Base-by-base conservation (phyloP, 2,113 vertebrate species). In the Ceratotherium simum region DNA sequence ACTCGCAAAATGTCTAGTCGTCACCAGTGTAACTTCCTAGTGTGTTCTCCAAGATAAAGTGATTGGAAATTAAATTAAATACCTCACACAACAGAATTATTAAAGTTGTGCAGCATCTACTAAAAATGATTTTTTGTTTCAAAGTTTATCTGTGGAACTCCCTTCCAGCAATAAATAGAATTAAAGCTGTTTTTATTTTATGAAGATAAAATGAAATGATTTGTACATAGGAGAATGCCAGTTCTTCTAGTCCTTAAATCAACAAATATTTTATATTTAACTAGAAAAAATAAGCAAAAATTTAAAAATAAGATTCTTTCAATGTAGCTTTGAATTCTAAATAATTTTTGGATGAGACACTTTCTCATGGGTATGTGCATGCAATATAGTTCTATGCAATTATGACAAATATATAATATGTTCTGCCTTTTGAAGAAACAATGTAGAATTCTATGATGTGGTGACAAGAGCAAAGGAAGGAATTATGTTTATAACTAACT, bases 221-320 rank as follows among this genome's bases (percentile, higher is more conserved):
- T 69, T 91, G 23, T 42, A 69, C 16, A 54, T 31, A 92, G 72
- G 11, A 42, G 54, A 25, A 78, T 62, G 9, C 2, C 83, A 54
- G 29, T 42, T 82, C 33, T 72, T 65, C 25, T 42, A 48, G 46
- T 62, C 29, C 6, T 94, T 88, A 78, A 76, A 48, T 88, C 29
- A 92, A 62, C 16, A 79, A 69, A 25, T 67, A 46, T 76, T 23
- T 81, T 81, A 87, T 42, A 69, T 67, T 87, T 82, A 78, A 60
- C 8, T 51, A 67, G 14, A 6, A 80, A 73, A 83, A 84, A 69
- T 25, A 69, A 46, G 3, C 16, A 89, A 69, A n/a, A 82, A 46
- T 87, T 82, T 81, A 67, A 95, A 95, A 42, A 12, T 60, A 91
- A 87, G n/a, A 91, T 91, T 75, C 18, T 51, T 86, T 81, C 39